Percentiles rank a stretch among this genome's conserved stretches.
Conservation (phyloP, 1,140 invertebrate species). For the Neodiprion lecontei region DNA sequence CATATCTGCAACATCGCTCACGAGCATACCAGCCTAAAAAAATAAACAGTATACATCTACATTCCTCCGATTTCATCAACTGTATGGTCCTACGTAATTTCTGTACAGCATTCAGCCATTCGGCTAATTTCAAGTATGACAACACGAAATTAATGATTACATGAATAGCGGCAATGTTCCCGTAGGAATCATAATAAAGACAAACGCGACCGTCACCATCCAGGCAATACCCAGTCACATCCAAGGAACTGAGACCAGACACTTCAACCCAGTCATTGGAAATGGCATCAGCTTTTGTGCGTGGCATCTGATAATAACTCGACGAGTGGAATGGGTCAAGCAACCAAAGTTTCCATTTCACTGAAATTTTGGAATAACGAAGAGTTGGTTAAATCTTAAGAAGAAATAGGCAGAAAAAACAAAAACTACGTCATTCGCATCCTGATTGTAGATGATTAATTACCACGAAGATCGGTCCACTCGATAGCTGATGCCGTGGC, state of each 20-base stretch:
- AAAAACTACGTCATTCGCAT: neutral
- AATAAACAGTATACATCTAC: neutral
- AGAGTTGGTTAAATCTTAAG: neutral
- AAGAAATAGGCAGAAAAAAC: neutral
- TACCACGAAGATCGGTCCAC: constrained; percentile 11
- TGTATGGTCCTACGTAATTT: neutral
- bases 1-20: constrained; percentile 45
- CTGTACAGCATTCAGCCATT: neutral
- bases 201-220: constrained; percentile 47
- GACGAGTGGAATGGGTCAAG: constrained; percentile 38
- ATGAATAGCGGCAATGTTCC: constrained; percentile 58
- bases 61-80: neutral
- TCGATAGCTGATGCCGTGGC: neutral
- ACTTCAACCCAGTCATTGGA: constrained; percentile 50
- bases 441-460: neutral
- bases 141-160: neutral
- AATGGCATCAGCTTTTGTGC: constrained; percentile 51
- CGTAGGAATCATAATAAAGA: constrained; percentile 50
- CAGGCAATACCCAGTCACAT: constrained; percentile 51
- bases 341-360: neutral
- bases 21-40: neutral
- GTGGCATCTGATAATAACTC: constrained; percentile 58
- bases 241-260: constrained; percentile 42
- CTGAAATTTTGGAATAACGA: neutral
- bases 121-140: neutral